These are phyloP conservation scores for Regulus satrapa DNA, from an alignment of 2,113 vertebrate genomes.

Conservation along the genomic window DNA sequence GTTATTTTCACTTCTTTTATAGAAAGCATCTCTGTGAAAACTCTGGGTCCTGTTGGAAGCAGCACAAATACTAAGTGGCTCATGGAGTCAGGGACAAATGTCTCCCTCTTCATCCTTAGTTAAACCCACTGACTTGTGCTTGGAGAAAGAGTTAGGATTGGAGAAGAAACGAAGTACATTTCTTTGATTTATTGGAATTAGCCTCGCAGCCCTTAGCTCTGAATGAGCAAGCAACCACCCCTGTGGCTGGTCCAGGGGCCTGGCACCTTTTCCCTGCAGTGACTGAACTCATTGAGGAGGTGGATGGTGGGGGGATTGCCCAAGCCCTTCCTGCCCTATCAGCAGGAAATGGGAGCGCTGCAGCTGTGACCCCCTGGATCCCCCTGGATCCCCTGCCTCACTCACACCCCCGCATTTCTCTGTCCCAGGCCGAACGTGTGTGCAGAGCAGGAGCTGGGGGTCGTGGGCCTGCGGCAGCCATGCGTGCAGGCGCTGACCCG, in stretches of 20 bases:
- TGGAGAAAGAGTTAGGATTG: not conserved
- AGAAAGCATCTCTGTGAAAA: not conserved
- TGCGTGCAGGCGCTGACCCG: constrained; percentile 81
- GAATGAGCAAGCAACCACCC: not conserved
- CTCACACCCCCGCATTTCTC: rapidly evolving
- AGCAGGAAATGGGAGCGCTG: rapidly evolving
- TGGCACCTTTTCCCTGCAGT: not conserved
- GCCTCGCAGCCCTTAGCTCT: not conserved
- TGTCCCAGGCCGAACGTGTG: constrained; percentile 88
- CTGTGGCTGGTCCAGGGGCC: rapidly evolving
- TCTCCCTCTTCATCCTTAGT: not conserved
- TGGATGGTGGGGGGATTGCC: rapidly evolving
- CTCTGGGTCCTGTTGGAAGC: not conserved
- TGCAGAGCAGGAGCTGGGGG: constrained; percentile 73
- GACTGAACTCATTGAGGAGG: not conserved
- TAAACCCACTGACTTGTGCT: not conserved
- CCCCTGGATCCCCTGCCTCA: not conserved
- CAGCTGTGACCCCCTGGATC: not conserved
- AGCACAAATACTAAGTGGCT: not conserved
- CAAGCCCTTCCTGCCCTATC: not conserved
- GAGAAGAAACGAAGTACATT: not conserved
- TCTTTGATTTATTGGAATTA: not conserved
- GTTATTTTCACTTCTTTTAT: not conserved
- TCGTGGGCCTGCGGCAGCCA: constrained; percentile 84
- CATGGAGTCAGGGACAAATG: not conserved